phyloP scores from a whole-genome alignment of 2,113 vertebrate species.

The Xyrauchen texanus region DNA sequence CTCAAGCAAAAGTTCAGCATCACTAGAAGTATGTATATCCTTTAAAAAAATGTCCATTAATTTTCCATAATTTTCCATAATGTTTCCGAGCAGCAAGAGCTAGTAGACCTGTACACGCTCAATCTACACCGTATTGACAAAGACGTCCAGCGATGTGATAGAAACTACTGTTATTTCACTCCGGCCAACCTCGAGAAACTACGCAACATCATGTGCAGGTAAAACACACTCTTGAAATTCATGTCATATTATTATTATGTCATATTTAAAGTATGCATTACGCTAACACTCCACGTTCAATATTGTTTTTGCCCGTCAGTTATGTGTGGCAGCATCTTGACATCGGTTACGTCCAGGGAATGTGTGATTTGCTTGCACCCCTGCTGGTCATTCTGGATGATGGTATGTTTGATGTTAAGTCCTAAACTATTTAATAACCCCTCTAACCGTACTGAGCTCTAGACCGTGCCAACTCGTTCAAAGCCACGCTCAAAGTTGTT shows the following conservation, averaged over 20 bases:
- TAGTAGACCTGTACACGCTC: conserved; percentile 92
- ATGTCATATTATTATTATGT: too few relatives aligned
- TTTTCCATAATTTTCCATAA: background rate
- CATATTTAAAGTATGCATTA: too few relatives aligned
- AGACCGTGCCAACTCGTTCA: too few relatives aligned
- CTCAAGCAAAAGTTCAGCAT: too few relatives aligned
- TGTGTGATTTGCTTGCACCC: conserved; percentile 96
- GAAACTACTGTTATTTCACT: conserved; percentile 96
- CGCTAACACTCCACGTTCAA: background rate
- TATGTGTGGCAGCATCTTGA: conserved; percentile 98
- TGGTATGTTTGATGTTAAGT: conserved; percentile 77
- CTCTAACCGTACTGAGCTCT: too few relatives aligned
- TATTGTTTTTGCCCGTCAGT: conserved; percentile 62
- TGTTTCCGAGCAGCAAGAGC: conserved; percentile 82
- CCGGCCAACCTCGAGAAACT: conserved; percentile 92
- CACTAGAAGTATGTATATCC: background rate
- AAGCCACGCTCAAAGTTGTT: too few relatives aligned
- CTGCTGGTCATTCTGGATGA: conserved; percentile 95
- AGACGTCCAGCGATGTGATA: conserved; percentile 94
- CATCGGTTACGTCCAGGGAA: conserved; percentile 94
- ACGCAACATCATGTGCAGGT: conserved; percentile 99
- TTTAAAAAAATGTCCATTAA: background rate
- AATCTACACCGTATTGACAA: conserved; percentile 98
- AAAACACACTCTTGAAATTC: background rate
- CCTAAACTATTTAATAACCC: background rate